Percentiles rank a stretch among this genome's conserved stretches.
Conservation (phyloP, 2,797 vertebrate species). For the Triplophysa bombifrons region DNA sequence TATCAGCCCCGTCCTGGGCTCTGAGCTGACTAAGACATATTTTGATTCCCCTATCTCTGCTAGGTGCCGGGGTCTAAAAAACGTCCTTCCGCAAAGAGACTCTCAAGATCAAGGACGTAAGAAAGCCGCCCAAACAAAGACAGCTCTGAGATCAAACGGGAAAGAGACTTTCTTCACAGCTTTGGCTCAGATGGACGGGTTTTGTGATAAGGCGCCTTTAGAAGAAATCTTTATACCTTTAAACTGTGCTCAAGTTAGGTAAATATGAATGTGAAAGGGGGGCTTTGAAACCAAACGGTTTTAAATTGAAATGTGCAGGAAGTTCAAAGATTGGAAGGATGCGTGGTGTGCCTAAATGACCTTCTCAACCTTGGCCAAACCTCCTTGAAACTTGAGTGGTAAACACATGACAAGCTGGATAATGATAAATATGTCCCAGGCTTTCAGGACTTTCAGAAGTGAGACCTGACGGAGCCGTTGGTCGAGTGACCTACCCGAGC, state of each 20-base stretch:
- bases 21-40: slow-evolving; percentile 28
- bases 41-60: slow-evolving; percentile 32
- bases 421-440: slow-evolving; percentile 56
- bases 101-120: slow-evolving; percentile 42
- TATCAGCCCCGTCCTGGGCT: neutral
- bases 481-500: neutral
- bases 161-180: slow-evolving; percentile 30
- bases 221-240: slow-evolving; percentile 32
- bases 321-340: slow-evolving; percentile 43
- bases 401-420: slow-evolving; percentile 35
- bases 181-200: neutral
- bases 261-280: slow-evolving; percentile 39
- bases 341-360: neutral
- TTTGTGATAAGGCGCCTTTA: slow-evolving; percentile 22
- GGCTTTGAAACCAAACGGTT: slow-evolving; percentile 30
- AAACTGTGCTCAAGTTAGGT: slow-evolving; percentile 28
- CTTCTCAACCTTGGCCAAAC: slow-evolving; percentile 12
- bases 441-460: slow-evolving; percentile 67
- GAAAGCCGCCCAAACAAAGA: slow-evolving; percentile 40
- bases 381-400: neutral
- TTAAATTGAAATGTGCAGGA: slow-evolving; percentile 40
- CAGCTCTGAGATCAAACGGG: slow-evolving; percentile 49
- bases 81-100: slow-evolving; percentile 26
- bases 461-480: slow-evolving; percentile 45
- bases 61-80: slow-evolving; percentile 31